Base-by-base conservation (phyloP, 1,140 invertebrate species). In the Tachypleus tridentatus region DNA sequence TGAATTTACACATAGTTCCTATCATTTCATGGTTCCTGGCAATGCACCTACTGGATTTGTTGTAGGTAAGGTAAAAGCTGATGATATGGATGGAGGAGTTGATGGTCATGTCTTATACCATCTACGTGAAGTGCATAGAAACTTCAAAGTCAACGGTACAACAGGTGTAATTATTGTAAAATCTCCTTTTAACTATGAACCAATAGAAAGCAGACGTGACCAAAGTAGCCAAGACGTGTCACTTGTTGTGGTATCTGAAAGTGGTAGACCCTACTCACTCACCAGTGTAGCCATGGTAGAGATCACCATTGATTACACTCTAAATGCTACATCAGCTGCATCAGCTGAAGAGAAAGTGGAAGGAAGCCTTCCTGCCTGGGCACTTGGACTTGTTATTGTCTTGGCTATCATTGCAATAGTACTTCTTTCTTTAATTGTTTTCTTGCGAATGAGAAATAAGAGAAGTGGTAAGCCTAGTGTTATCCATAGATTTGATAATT, bases 21-120 rank as follows among this genome's bases (percentile, higher is more conserved):
- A 97, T 76, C 83, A 85, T 66, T 97, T 97, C 76, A 77, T 81
- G 4, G 80, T 93, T 48, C 83, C 84, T 4, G 84, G 85, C 8
- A 84, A 85, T 49, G 76, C 77, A 29, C 81, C 84, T 7, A 78
- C 84, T 56, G 93, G 92, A 3, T 86, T 86, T 71, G 78, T 89
- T 3, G 85, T 97, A 4, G 93, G 94, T 0, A 85, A 87, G 71
- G 89, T 97, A 4, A 84, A 84, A 9, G 95, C 95, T 4, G 89
- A 85, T 0, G 95, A 98, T 76, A 78, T 86, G 70, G 95, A 98
- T 73, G 87, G 88, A 72, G 94, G 93, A 0, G 85, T 87, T 0
- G 93, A 97, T 76, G 94, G 94, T 4, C 81, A 88, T 58, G 86
- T 98, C 0, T 86, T 93, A 0, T 98, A 97, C 74, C 86, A 91